Conservation (phyloP, 2,797 vertebrate genomes). For the Podarcis lilfordi region DNA sequence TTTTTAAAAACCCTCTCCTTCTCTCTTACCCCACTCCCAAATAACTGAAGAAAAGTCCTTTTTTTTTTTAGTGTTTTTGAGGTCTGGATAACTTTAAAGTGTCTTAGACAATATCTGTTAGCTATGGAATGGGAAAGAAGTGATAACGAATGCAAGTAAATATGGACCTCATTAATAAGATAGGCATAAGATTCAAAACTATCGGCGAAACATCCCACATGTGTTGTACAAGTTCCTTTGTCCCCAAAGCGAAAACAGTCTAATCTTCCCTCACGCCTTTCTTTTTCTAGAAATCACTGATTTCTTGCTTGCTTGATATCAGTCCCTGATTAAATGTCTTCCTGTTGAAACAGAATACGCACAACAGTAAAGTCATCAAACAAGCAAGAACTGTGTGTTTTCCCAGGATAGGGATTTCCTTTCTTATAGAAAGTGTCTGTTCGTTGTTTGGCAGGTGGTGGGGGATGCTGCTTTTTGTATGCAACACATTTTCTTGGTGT, state of each 20-base stretch:
- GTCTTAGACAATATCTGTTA: slow-evolving; percentile 34
- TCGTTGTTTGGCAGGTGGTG: background rate
- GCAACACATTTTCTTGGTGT: slow-evolving; percentile 11
- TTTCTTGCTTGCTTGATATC: slow-evolving; percentile 46
- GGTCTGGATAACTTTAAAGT: slow-evolving; percentile 22
- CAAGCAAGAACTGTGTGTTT: slow-evolving; percentile 9
- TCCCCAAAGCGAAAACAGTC: slow-evolving; percentile 67
- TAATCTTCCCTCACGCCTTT: slow-evolving; percentile 58
- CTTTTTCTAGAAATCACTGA: slow-evolving; percentile 58
- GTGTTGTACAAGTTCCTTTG: slow-evolving; percentile 54
- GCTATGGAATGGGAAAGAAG: slow-evolving; percentile 14
- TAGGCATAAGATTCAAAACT: slow-evolving; percentile 17
- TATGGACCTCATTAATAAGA: slow-evolving; percentile 46
- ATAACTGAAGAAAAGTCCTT: slow-evolving; percentile 11
- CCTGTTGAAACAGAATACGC: slow-evolving; percentile 67
- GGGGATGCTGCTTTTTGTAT: fast-evolving
- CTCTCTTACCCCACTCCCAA: background rate
- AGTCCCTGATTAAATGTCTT: slow-evolving; percentile 64
- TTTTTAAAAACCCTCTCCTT: slow-evolving; percentile 5
- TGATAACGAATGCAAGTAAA: slow-evolving; percentile 52
- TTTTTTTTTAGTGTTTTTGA: slow-evolving; percentile 18
- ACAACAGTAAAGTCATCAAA: slow-evolving; percentile 31
- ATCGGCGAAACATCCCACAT: slow-evolving; percentile 34
- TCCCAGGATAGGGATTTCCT: slow-evolving; percentile 38
- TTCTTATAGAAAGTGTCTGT: slow-evolving; percentile 19